Evolutionary conservation across 2,888 invertebrate genomes (phyloP).

Genomic region (Stenolophus ochropezus): DNA sequence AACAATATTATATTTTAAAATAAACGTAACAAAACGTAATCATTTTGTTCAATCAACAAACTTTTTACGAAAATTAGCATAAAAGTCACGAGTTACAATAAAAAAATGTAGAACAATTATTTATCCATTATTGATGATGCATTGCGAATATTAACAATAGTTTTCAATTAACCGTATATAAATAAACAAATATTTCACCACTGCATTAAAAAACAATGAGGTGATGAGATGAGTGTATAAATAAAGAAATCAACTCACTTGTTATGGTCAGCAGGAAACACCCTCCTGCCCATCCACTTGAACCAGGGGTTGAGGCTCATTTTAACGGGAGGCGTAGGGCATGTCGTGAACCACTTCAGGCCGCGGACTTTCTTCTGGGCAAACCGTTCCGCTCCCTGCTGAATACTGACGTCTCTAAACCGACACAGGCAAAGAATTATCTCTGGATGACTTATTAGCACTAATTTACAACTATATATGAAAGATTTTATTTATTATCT

Average conservation of each 20-base stretch:
- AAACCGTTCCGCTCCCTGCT: conserved; percentile 20
- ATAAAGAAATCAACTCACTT: conserved; percentile 40
- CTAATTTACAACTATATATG: conserved; percentile 25
- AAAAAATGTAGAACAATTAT: conserved; percentile 9
- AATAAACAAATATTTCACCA: neutral
- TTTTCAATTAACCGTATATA: conserved; percentile 5
- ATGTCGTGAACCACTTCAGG: conserved; percentile 49
- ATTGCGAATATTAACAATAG: neutral
- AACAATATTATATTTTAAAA: neutral
- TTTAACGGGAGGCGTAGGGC: conserved; percentile 30
- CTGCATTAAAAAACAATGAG: conserved; percentile 1
- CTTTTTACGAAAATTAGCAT: neutral
- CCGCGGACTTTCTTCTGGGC: conserved; percentile 37
- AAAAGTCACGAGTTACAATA: neutral
- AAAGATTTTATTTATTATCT: conserved; percentile 23
- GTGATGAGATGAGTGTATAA: neutral
- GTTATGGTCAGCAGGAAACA: conserved; percentile 7
- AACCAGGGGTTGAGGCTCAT: conserved; percentile 51
- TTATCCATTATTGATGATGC: neutral
- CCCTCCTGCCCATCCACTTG: conserved; percentile 26
- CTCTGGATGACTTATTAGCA: conserved; percentile 29
- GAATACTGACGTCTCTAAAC: conserved; percentile 43
- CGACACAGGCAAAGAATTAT: neutral
- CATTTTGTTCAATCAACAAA: neutral
- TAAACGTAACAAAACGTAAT: neutral